Conservation (phyloP, 2,797 vertebrate genomes). For the Schizothorax lantsangensis region DNA sequence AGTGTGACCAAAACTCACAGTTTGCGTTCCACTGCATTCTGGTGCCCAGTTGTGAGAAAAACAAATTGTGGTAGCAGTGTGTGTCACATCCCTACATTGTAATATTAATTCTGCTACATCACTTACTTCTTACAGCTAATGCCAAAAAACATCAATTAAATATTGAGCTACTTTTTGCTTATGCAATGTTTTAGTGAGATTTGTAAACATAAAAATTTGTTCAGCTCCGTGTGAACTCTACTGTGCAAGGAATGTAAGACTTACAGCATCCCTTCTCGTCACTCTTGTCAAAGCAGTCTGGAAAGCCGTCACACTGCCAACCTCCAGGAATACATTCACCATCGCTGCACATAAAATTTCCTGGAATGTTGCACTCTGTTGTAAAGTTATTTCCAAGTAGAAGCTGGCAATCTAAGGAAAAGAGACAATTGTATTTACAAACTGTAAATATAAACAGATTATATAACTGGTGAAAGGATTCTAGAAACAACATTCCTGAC, state of each 20-base stretch:
- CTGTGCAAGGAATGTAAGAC: conserved; percentile 64
- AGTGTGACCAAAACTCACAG: no score
- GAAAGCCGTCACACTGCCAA: conserved; percentile 92
- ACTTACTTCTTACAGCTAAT: neutral
- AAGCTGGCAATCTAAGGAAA: conserved; percentile 88
- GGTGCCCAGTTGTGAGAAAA: no score
- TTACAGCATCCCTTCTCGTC: conserved; percentile 97
- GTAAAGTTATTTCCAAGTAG: conserved; percentile 95
- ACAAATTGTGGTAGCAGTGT: no score
- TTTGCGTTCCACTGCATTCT: no score
- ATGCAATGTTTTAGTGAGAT: neutral
- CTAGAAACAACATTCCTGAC: neutral
- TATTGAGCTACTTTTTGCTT: neutral
- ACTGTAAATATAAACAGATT: no score
- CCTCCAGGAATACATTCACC: conserved; percentile 91
- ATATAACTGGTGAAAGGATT: neutral
- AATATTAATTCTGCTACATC: neutral
- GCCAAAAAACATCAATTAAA: neutral
- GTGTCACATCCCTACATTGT: no score
- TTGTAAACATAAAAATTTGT: neutral
- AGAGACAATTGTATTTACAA: conserved; percentile 18
- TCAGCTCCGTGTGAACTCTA: neutral
- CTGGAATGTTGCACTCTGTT: conserved; percentile 95
- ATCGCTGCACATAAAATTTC: conserved; percentile 95
- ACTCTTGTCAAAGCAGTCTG: conserved; percentile 94